Evolutionary conservation across 2,797 vertebrate species (phyloP).

Genomic region (Microcaecilia unicolor): DNA sequence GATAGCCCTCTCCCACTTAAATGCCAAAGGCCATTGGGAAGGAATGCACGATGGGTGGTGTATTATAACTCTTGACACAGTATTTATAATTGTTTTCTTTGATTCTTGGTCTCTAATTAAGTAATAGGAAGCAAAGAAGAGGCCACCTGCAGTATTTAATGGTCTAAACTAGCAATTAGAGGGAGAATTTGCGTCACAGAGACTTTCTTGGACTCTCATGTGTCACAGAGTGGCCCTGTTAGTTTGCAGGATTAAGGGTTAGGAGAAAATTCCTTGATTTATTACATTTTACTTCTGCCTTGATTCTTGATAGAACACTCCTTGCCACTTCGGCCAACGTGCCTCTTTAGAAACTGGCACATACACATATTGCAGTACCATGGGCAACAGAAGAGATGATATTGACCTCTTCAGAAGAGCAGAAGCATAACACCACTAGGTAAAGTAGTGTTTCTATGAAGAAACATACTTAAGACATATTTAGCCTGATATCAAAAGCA

Average conservation of each 20-base stretch:
- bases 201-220: conserved; percentile 1
- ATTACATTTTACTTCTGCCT: neutral
- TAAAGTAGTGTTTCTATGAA: neutral
- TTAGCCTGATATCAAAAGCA: no score
- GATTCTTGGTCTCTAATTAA: conserved; percentile 38
- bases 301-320: neutral
- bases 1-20: no score
- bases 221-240: neutral
- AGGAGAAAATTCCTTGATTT: neutral
- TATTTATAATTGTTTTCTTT: conserved; percentile 36
- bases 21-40: conserved; percentile 14
- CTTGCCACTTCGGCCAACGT: neutral
- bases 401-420: neutral
- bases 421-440: rapidly evolving
- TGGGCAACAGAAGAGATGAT: neutral
- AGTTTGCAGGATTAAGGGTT: neutral
- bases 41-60: conserved; percentile 4
- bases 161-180: conserved; percentile 31
- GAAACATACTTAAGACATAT: no score
- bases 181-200: conserved; percentile 20
- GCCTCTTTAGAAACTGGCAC: neutral
- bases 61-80: conserved; percentile 5
- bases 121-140: conserved; percentile 10
- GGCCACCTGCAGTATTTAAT: conserved; percentile 25
- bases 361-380: neutral